Evolutionary conservation across 53 echinoderm and acorn worm species (phyloP), one percentile per base, ranked within the genome.

Genomic region (Glandiceps talaboti): DNA sequence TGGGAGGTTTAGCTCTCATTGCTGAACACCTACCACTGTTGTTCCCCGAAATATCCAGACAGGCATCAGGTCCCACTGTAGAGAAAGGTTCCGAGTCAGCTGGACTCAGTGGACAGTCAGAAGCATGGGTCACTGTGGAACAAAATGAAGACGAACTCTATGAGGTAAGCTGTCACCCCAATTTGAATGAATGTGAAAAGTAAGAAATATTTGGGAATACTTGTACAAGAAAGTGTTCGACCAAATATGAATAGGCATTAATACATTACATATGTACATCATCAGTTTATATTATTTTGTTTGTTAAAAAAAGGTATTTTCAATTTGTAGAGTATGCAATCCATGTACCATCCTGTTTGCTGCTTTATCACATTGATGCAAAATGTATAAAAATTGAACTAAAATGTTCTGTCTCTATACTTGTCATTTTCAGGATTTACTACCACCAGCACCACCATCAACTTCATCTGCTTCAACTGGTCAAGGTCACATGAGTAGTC

Each of bases 1-100:
- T 97, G 30, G 93, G 93, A n/a, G 99, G 99, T 76, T 82, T 99
- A 83, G 99, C 99, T 28, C 89, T 99, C 78, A 90, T 99, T 10
- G 99, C 99, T 1, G 99, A 99, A 77, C 99, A 99, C 85, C 93
- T 99, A 27, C 99, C 99, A 27, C 85, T 94, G 25, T 82, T 87
- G 29, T 92, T 89, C 81, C 89, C 90, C 33, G 89, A 92, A 33
- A 82, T 32, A 30, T 32, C 79, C 1, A 31, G 32, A 0, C 79
- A 31, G 0, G 79, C 79, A 1, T 32, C 32, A 20, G 32, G 79
- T 6, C 26, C 79, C 1, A 32, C 31, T 26, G 26, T 78, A 32
- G 79, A 78, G 26, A 78, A 78, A 32, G 32, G 32, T 10, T 31
- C 79, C 25, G 79, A 78, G 20, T 45, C 64, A 20, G 64, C 64